phyloP scores from a whole-genome alignment of 2,113 vertebrate genomes.

The Thermophis baileyi region DNA sequence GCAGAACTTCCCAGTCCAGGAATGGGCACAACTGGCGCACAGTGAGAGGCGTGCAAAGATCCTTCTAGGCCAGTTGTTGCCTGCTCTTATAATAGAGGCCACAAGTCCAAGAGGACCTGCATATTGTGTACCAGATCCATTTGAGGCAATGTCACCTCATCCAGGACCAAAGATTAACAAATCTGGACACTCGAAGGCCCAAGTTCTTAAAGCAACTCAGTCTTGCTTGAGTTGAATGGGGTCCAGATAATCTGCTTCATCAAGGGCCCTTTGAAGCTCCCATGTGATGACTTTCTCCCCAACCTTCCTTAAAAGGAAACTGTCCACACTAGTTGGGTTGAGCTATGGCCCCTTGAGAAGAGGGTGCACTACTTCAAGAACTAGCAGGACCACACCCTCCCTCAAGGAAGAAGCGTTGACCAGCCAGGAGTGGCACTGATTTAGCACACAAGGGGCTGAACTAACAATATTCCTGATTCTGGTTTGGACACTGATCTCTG shows the following conservation, averaged over 20 bases:
- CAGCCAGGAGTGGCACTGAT: not conserved
- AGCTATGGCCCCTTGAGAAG: not conserved
- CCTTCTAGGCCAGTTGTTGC: not conserved
- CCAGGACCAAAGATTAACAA: not conserved
- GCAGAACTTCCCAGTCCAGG: not conserved
- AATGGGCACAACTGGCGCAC: not conserved
- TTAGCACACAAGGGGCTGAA: not conserved
- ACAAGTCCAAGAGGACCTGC: not conserved
- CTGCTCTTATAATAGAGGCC: not conserved
- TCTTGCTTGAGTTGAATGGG: not conserved
- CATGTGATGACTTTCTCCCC: not conserved
- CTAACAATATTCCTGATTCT: not conserved
- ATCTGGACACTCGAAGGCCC: not conserved
- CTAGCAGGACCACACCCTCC: not conserved
- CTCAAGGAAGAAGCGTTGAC: not conserved
- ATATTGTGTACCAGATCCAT: not conserved
- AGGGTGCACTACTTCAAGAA: not conserved
- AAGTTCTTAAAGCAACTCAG: not conserved
- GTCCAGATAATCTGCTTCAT: not conserved
- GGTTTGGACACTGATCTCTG: not conserved
- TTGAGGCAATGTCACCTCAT: not conserved
- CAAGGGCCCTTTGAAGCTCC: not conserved
- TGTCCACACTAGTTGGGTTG: not conserved
- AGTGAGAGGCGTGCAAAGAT: not conserved
- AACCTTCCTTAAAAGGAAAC: not conserved